A percentile compares a stretch with the other conserved stretches of the same genome.
Evolutionary conservation across 2,113 vertebrate species (phyloP).

Genomic region (Eidolon helvum): DNA sequence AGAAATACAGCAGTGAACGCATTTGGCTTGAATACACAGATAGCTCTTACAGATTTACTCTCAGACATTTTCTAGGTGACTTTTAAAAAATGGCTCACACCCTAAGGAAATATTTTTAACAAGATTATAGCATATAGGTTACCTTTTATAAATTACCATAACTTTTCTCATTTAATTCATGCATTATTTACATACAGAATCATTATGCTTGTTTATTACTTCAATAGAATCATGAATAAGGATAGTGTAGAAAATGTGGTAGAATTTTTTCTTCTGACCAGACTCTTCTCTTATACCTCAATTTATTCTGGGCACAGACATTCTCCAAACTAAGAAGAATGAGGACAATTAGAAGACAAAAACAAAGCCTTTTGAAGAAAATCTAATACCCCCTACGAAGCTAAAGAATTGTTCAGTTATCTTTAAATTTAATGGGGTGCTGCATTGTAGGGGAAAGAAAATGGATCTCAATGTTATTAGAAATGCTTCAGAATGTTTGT

Average conservation of each 20-base stretch:
- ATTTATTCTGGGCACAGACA: background rate
- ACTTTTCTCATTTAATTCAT: background rate
- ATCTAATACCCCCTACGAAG: background rate
- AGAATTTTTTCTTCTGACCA: background rate
- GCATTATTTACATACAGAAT: background rate
- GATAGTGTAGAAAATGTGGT: background rate
- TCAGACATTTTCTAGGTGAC: background rate
- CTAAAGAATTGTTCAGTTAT: slow-evolving; percentile 30
- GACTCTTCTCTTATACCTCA: background rate
- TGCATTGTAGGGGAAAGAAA: slow-evolving; percentile 58
- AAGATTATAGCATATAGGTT: background rate
- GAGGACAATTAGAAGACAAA: slow-evolving; percentile 38
- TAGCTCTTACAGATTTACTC: background rate
- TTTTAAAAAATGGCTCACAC: background rate
- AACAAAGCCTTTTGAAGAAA: background rate
- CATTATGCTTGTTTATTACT: background rate
- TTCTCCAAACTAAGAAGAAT: slow-evolving; percentile 37
- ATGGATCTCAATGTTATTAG: slow-evolving; percentile 55
- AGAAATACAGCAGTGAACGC: background rate
- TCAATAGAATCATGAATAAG: background rate
- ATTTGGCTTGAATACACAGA: background rate
- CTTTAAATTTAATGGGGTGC: slow-evolving; percentile 59
- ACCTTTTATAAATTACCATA: background rate
- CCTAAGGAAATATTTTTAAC: background rate
- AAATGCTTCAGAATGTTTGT: slow-evolving; percentile 73